phyloP scores from a whole-genome alignment of 2,797 vertebrate species.

The Thalassophryne amazonica region DNA sequence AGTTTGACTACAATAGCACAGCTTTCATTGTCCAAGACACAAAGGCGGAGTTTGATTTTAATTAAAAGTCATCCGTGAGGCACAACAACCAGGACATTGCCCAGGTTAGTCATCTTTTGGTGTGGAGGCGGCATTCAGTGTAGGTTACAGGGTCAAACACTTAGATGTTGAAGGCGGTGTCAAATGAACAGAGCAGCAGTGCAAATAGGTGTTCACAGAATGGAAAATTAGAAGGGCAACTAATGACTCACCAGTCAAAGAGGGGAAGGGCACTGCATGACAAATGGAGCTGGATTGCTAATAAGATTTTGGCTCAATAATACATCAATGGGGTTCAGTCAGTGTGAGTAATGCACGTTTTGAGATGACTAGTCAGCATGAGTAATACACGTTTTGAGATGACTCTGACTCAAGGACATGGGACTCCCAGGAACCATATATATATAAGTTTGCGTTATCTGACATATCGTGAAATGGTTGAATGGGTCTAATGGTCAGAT shows the following conservation, averaged over 20 bases:
- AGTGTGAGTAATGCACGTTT: conserved; percentile 45
- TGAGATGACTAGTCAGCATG: too few species aligned
- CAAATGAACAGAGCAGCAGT: too few species aligned
- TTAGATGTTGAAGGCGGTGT: conserved; percentile 23
- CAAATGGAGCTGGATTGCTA: conserved; percentile 45
- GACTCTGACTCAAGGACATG: conserved; percentile 42
- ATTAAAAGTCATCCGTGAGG: conserved; percentile 54
- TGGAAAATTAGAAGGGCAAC: conserved; percentile 8
- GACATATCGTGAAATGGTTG: neutral
- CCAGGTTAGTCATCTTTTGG: conserved; percentile 45
- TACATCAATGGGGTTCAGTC: conserved; percentile 48
- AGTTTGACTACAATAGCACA: conserved; percentile 23
- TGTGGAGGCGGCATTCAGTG: neutral
- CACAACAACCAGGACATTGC: conserved; percentile 66
- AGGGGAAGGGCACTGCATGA: conserved; percentile 50
- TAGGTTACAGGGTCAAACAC: neutral
- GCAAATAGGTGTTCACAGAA: conserved; percentile 42
- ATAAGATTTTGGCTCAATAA: conserved; percentile 57
- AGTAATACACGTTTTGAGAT: too few species aligned
- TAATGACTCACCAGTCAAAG: conserved; percentile 49
- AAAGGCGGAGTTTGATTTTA: conserved; percentile 55
- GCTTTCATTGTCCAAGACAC: conserved; percentile 52
- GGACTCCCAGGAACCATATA: neutral
- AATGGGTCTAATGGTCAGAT: neutral
- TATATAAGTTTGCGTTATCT: conserved; percentile 10